Base-by-base conservation (phyloP, 1,140 invertebrate genomes). In the Neelides sp. region DNA sequence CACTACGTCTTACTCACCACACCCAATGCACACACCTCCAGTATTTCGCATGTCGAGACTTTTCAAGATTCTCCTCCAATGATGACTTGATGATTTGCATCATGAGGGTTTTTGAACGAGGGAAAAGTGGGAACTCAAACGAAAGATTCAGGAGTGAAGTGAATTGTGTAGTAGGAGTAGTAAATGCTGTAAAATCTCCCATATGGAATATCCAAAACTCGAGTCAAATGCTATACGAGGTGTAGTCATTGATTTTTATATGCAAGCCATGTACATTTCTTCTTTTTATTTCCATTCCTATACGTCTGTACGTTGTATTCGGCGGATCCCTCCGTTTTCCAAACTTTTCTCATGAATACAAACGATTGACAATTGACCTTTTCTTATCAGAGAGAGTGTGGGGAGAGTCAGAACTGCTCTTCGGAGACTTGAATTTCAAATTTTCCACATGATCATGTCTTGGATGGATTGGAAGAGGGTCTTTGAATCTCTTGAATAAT, bases 331-430 rank as follows among this genome's bases (percentile, higher is more conserved):
- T 22, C 30, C 28, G 42, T 13, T 43, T 24, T 13, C 17, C 10
- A 43, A 48, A 35, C 17, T 54, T 49, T 54, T 50, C 48, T 55
- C 53, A 55, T 55, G 53, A 55, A 55, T 55, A 50, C 53, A 55
- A 55, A 55, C 53, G 41, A 55, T 55, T 55, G 53, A 50, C 53
- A 50, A 55, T 55, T 55, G 47, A 55, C 42, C 53, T 27, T 55
- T 47, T 49, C 42, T 15, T 46, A 5, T 45, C 23, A 17, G 13
- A 26, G n/a, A 26, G 34, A 48, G 28, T 15, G 40, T 48, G 35
- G 12, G n/a, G 13, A 39, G 28, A 23, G 23, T 37, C 36, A 39
- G 23, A 23, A 39, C 35, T 8, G 28, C 28, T 32, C 28, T 32
- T 8, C 28, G n/a, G 28, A 32, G 28, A 32, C 28, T 32, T 32